Percentiles rank a stretch among this genome's conserved stretches.
These are phyloP conservation scores for Orthonychiurus folsomi DNA, from an alignment of 2,888 invertebrate species.

Conservation along the genomic window DNA sequence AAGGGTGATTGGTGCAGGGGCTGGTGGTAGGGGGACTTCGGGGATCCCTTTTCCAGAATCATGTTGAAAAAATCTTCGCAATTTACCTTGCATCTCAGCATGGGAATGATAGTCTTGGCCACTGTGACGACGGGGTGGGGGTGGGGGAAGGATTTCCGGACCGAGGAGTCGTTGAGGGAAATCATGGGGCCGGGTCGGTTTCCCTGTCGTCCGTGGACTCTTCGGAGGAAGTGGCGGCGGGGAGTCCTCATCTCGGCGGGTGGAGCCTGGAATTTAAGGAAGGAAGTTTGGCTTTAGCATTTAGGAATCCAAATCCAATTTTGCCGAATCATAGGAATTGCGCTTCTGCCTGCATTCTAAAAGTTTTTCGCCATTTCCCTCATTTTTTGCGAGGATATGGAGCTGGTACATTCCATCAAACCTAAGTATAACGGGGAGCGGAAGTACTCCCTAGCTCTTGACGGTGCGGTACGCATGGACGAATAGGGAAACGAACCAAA, in stretches of 20 bases:
- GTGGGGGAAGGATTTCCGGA: constrained; percentile 41
- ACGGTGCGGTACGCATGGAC: too few relatives aligned
- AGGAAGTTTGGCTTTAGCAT: not conserved
- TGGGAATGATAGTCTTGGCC: constrained; percentile 40
- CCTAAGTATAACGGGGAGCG: not conserved
- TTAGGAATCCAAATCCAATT: not conserved
- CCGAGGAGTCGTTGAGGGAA: constrained; percentile 34
- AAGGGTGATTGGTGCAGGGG: constrained; percentile 30
- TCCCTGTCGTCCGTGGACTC: constrained; percentile 38
- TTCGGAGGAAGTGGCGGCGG: constrained; percentile 41
- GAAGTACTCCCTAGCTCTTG: too few relatives aligned
- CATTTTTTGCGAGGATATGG: not conserved
- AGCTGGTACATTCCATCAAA: not conserved
- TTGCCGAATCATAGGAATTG: not conserved
- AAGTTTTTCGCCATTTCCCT: not conserved
- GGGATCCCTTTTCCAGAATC: constrained; percentile 15
- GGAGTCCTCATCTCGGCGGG: constrained; percentile 29
- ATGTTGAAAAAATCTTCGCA: constrained; percentile 57
- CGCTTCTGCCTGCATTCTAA: not conserved
- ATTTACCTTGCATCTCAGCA: constrained; percentile 65
- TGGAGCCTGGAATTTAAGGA: not conserved
- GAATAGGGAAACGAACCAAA: too few relatives aligned
- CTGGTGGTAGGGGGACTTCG: not conserved
- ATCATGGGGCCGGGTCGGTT: constrained; percentile 35
- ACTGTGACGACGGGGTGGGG: constrained; percentile 51